Conservation (phyloP, 2,888 invertebrate species). For the Papilio elwesi region DNA sequence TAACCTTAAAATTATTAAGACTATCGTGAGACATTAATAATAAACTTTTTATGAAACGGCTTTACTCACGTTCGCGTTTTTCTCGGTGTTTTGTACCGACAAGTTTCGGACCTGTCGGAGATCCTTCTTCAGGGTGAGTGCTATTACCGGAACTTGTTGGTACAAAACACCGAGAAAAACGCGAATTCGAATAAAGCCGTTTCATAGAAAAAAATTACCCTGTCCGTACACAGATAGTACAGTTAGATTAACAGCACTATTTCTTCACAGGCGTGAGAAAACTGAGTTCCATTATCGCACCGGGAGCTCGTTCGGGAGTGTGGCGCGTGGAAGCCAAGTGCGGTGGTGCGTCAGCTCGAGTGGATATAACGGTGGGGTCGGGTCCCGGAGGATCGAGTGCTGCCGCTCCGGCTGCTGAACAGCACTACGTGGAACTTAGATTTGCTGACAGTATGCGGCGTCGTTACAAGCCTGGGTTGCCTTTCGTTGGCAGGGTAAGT, state of each 20-base stretch:
- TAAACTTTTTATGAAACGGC: too few relatives aligned
- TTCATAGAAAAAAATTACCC: too few relatives aligned
- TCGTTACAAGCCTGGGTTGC: slow-evolving; percentile 87
- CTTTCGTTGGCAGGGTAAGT: slow-evolving; percentile 86
- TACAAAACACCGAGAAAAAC: too few relatives aligned
- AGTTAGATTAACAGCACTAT: slow-evolving; percentile 7
- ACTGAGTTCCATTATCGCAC: slow-evolving; percentile 82
- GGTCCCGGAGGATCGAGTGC: slow-evolving; percentile 69
- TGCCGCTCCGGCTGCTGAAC: slow-evolving; percentile 86
- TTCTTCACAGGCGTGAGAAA: slow-evolving; percentile 83
- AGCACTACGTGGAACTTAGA: slow-evolving; percentile 86
- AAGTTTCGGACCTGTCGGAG: too few relatives aligned
- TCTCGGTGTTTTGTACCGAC: too few relatives aligned
- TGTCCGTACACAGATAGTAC: too few relatives aligned
- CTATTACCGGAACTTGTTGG: too few relatives aligned
- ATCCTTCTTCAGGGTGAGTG: too few relatives aligned
- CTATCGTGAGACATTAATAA: too few relatives aligned
- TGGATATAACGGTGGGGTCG: slow-evolving; percentile 82
- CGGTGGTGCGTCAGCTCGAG: slow-evolving; percentile 82
- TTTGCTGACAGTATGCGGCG: slow-evolving; percentile 87
- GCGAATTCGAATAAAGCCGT: too few relatives aligned
- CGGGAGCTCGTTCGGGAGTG: slow-evolving; percentile 82
- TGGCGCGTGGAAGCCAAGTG: slow-evolving; percentile 83
- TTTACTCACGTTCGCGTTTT: too few relatives aligned
- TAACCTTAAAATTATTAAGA: too few relatives aligned